Evolutionary conservation across 2,797 vertebrate species (phyloP).

Genomic region (Poecilia wingei): DNA sequence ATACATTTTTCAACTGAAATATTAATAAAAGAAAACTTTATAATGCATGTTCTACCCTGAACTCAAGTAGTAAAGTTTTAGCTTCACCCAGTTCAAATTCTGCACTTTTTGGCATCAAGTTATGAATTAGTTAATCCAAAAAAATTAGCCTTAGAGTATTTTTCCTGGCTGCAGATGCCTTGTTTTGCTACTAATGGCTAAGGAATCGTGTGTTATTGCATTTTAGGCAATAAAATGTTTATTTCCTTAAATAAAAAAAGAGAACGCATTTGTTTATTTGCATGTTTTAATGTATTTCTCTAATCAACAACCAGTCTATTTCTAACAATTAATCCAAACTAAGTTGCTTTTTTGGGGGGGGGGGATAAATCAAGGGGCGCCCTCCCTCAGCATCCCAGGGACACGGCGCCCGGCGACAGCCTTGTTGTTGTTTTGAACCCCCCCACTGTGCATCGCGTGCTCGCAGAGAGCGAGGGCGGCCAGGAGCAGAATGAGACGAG

Average conservation of each 20-base stretch:
- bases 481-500: slow-evolving; percentile 72
- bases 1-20: too few relatives aligned
- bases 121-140: too few relatives aligned
- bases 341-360: slow-evolving; percentile 14
- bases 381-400: slow-evolving; percentile 11
- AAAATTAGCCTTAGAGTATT: too few relatives aligned
- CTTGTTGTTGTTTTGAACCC: slow-evolving; percentile 81
- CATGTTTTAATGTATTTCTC: too few relatives aligned
- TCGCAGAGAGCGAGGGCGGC: slow-evolving; percentile 57
- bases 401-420: slow-evolving; percentile 48
- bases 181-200: background rate
- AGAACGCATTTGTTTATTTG: too few relatives aligned
- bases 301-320: background rate
- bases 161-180: background rate
- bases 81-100: too few relatives aligned
- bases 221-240: too few relatives aligned
- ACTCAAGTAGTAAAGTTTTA: too few relatives aligned
- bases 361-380: slow-evolving; percentile 21
- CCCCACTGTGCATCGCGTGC: slow-evolving; percentile 79
- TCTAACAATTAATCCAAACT: slow-evolving; percentile 8
- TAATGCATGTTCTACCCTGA: too few relatives aligned
- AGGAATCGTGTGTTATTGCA: background rate
- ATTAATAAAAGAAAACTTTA: too few relatives aligned
- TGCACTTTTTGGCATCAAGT: too few relatives aligned
- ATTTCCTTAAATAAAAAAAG: too few relatives aligned